A percentile compares a stretch with the other conserved stretches of the same genome.
phyloP scores from a whole-genome alignment of 2,888 invertebrate genomes.

The Diachrysia chrysitis region DNA sequence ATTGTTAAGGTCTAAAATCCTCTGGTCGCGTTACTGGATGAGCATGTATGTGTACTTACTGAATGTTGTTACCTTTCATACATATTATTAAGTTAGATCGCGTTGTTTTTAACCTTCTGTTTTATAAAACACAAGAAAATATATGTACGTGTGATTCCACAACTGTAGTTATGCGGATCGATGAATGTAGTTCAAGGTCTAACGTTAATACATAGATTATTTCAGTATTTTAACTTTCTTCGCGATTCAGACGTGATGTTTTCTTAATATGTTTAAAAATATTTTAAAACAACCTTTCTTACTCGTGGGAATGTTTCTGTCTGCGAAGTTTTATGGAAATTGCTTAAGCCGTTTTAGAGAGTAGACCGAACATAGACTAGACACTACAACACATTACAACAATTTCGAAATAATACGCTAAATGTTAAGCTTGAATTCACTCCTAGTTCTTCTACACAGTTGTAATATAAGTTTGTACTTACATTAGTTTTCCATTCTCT shows the following conservation, averaged over 20 bases:
- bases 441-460: too few species aligned
- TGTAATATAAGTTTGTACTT: too few species aligned
- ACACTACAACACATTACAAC: too few species aligned
- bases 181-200: conserved; percentile 53
- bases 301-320: not conserved
- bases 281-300: too few species aligned
- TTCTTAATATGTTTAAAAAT: not conserved
- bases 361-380: too few species aligned
- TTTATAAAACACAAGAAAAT: not conserved
- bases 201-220: conserved; percentile 18
- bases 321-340: not conserved
- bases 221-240: conserved; percentile 16
- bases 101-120: not conserved
- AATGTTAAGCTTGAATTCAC: too few species aligned
- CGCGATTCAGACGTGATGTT: not conserved
- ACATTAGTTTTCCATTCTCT: not conserved
- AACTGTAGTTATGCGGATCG: conserved; percentile 38
- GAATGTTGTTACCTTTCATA: not conserved
- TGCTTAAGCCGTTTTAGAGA: too few species aligned
- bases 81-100: not conserved
- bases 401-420: too few species aligned
- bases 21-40: too few species aligned
- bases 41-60: too few species aligned
- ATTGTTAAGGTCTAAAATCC: too few species aligned
- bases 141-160: conserved; percentile 14